A percentile compares a stretch with the other conserved stretches of the same genome.
Conservation (phyloP, 2,113 vertebrate genomes). For the Boulengeromyrus knoepffleri region DNA sequence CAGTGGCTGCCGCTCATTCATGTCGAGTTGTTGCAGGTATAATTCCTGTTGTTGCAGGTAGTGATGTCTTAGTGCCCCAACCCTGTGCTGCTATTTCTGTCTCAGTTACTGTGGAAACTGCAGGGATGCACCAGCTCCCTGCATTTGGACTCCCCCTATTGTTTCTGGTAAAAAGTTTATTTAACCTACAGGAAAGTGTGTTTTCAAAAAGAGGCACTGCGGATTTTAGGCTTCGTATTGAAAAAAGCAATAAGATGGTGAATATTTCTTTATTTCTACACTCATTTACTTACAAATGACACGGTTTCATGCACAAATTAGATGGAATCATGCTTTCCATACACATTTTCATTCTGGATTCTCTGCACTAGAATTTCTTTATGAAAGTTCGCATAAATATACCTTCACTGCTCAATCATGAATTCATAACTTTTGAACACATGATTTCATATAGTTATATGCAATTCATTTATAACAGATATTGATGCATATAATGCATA, state of each 20-base stretch:
- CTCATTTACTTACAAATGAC: neutral
- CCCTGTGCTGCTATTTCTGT: constrained; percentile 60
- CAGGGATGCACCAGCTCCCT: constrained; percentile 46
- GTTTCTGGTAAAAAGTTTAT: constrained; percentile 6
- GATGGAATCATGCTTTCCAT: neutral
- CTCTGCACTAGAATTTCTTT: neutral
- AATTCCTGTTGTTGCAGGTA: constrained; percentile 49
- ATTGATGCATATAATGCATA: neutral
- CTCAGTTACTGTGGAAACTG: constrained; percentile 67
- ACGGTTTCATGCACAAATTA: neutral
- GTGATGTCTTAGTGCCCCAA: constrained; percentile 51
- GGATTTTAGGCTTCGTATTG: neutral
- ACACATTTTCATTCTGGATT: neutral
- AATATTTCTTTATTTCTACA: neutral
- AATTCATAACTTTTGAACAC: neutral
- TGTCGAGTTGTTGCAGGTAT: constrained; percentile 37
- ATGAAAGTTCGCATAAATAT: neutral
- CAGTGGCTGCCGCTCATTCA: constrained; percentile 11
- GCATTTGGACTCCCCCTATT: constrained; percentile 34
- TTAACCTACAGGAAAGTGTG: neutral
- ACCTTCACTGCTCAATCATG: neutral
- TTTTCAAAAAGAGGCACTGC: neutral
- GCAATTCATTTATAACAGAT: neutral
- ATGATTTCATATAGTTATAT: neutral
- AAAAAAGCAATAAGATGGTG: neutral